These are phyloP conservation scores for Hesperia comma DNA, from an alignment of 2,888 invertebrate species.

Conservation along the genomic window DNA sequence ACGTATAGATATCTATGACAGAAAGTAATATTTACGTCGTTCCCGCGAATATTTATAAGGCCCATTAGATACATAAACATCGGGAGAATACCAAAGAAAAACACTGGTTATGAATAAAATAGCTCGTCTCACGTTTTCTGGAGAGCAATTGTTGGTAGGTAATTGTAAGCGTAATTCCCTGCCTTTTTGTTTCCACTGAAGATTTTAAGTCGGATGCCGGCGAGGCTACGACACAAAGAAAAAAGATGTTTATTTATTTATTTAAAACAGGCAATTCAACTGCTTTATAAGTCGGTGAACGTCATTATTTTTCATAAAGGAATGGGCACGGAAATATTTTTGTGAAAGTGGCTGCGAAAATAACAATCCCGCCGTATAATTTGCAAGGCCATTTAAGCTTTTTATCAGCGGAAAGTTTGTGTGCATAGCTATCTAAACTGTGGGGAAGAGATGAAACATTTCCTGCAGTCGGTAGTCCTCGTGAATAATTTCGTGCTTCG, in stretches of 20 bases:
- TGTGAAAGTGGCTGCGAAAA: slow-evolving; percentile 61
- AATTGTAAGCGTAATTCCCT: slow-evolving; percentile 43
- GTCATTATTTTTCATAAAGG: slow-evolving; percentile 52
- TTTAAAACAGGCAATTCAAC: slow-evolving; percentile 68
- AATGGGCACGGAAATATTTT: slow-evolving; percentile 41
- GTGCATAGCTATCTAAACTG: slow-evolving; percentile 75
- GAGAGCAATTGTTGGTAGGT: slow-evolving; percentile 38
- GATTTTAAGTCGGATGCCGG: slow-evolving; percentile 44
- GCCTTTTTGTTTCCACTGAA: slow-evolving; percentile 41
- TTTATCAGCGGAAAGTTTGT: slow-evolving; percentile 77
- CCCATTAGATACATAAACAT: slow-evolving; percentile 13
- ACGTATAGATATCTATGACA: slow-evolving; percentile 8
- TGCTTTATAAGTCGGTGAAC: slow-evolving; percentile 65
- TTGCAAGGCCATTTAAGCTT: slow-evolving; percentile 78
- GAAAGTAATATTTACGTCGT: slow-evolving; percentile 3
- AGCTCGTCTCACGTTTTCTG: slow-evolving; percentile 36
- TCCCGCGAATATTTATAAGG: slow-evolving; percentile 18
- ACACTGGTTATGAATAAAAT: slow-evolving; percentile 16
- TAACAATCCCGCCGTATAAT: slow-evolving; percentile 78
- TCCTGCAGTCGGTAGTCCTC: slow-evolving; percentile 62
- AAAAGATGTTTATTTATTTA: slow-evolving; percentile 68
- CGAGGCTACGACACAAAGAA: slow-evolving; percentile 50
- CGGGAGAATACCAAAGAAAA: slow-evolving; percentile 14
- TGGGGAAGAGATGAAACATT: slow-evolving; percentile 67
- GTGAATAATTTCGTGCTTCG: slow-evolving; percentile 78